A percentile compares a stretch with the other conserved stretches of the same genome.
phyloP scores from a whole-genome alignment of 1,140 invertebrate genomes.

The Drosophila grimshawi region DNA sequence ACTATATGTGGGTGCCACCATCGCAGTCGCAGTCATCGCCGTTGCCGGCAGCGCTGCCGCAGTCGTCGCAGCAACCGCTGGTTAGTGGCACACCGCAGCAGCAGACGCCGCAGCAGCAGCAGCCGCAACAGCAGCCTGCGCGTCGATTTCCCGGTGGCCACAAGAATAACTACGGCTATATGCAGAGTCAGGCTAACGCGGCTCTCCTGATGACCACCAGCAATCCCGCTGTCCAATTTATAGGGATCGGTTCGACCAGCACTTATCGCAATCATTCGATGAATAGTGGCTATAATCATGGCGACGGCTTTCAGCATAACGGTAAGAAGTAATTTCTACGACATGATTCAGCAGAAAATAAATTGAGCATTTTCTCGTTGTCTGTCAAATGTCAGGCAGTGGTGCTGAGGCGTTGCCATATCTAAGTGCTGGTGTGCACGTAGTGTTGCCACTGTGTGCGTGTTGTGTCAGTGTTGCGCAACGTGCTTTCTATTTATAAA shows the following conservation, averaged over 20 bases:
- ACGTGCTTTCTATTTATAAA: background rate
- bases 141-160: conserved; percentile 63
- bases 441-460: background rate
- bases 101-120: conserved; percentile 30
- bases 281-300: conserved; percentile 40
- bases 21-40: conserved; percentile 12
- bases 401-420: background rate
- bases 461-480: conserved; percentile 31
- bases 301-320: conserved; percentile 55
- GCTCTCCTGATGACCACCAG: conserved; percentile 36
- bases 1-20: conserved; percentile 58
- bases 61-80: conserved; percentile 7
- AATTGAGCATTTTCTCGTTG: background rate
- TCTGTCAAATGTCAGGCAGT: background rate
- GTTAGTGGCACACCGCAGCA: background rate
- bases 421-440: background rate
- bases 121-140: conserved; percentile 31
- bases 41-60: conserved; percentile 18
- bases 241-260: conserved; percentile 25
- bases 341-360: conserved; percentile 5
- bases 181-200: conserved; percentile 44
- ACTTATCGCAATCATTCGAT: conserved; percentile 65
- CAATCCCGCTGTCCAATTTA: conserved; percentile 29
- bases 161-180: conserved; percentile 64
- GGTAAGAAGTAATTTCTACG: conserved; percentile 47